Evolutionary conservation across 2,113 vertebrate genomes (phyloP).

Genomic region (Ovis canadensis): DNA sequence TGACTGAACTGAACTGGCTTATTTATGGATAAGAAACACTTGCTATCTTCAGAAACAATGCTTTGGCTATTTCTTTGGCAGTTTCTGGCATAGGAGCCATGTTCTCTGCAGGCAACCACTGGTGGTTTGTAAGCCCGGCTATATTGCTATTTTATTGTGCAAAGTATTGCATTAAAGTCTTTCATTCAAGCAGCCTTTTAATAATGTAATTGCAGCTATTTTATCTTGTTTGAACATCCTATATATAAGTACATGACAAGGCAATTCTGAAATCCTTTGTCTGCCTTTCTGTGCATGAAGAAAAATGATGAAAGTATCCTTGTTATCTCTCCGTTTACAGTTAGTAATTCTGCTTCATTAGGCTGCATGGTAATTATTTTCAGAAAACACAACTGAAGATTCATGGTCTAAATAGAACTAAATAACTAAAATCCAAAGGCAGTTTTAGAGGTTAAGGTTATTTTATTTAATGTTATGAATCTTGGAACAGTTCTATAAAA

Average conservation of each 20-base stretch:
- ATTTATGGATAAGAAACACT: not conserved
- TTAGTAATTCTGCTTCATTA: conserved; percentile 36
- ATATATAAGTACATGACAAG: not conserved
- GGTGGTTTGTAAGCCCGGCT: not conserved
- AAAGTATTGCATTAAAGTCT: conserved; percentile 28
- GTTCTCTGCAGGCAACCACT: not conserved
- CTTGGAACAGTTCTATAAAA: not conserved
- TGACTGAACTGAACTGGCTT: not conserved
- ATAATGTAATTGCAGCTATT: conserved; percentile 38
- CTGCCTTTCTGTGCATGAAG: conserved; percentile 25
- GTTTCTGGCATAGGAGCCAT: not conserved
- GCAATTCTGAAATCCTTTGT: conserved; percentile 14
- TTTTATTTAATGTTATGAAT: conserved; percentile 21
- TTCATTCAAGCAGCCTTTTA: conserved; percentile 40
- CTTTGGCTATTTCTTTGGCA: not conserved
- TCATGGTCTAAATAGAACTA: not conserved
- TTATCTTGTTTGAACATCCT: conserved; percentile 45
- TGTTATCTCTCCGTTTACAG: conserved; percentile 43
- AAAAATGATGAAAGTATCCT: conserved; percentile 19
- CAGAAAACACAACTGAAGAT: conserved; percentile 31
- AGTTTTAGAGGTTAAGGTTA: not conserved
- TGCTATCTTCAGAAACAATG: not conserved
- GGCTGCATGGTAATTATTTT: conserved; percentile 39
- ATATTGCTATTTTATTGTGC: conserved; percentile 29
- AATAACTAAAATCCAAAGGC: not conserved